Evolutionary conservation across 2,113 vertebrate genomes (phyloP).

Genomic region (Leptocoma aspasia): DNA sequence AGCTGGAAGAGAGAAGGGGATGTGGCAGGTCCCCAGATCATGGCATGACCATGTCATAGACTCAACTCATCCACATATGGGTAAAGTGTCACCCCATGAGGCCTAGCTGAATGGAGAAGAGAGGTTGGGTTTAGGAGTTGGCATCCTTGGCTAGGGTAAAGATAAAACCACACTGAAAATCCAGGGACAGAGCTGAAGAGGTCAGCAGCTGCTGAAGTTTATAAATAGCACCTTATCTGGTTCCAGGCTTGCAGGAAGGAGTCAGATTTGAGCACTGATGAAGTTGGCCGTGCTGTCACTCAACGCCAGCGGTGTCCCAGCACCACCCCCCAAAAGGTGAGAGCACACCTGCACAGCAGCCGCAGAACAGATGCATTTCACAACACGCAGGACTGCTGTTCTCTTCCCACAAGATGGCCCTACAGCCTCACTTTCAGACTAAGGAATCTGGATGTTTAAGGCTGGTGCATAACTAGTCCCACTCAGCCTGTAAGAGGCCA

Average conservation of each 20-base stretch:
- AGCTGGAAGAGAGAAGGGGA: not conserved
- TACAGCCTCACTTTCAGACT: not conserved
- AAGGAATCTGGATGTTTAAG: accelerated
- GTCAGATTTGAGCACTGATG: not conserved
- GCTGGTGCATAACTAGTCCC: not conserved
- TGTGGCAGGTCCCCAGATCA: not conserved
- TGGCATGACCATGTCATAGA: accelerated
- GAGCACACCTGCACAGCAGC: accelerated
- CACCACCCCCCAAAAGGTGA: accelerated
- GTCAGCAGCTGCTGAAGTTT: not conserved
- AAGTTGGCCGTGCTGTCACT: accelerated
- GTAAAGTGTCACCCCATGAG: not conserved
- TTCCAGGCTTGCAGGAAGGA: not conserved
- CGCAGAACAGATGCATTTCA: accelerated
- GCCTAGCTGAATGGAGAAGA: not conserved
- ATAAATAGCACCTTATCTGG: not conserved
- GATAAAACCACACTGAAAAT: not conserved
- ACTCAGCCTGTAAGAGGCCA: not conserved
- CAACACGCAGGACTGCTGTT: not conserved
- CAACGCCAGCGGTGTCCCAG: accelerated
- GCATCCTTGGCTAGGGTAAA: not conserved
- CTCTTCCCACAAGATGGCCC: slow-evolving; percentile 43
- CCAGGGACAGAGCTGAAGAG: not conserved
- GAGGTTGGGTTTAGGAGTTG: not conserved
- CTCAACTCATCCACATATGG: not conserved